Base-by-base conservation (phyloP, 2,113 vertebrate species). In the Numida meleagris region DNA sequence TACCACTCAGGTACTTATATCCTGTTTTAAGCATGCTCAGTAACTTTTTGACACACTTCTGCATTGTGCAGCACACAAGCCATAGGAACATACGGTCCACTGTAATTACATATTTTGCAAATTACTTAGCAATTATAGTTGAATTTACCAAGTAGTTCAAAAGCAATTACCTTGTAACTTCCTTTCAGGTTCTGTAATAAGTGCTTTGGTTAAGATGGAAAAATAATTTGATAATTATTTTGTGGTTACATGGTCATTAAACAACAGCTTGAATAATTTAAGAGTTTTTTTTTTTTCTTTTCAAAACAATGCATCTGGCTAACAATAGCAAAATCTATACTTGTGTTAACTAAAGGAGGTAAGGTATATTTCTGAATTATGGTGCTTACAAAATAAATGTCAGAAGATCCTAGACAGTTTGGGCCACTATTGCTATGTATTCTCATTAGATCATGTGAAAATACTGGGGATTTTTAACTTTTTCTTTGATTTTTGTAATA, bases 101-200 rank as follows among this genome's bases (percentile, higher is more conserved):
- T 40, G 88, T 93, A 95, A 96, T 96, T 68, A 84, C 43, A 67
- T 92, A 94, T 93, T 97, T 96, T 95, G 70, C 9, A 94, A 96
- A 96, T 93, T 91, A 88, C 62, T 90, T 90, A 68, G 73, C 83
- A 96, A 81, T 96, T 95, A 95, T 82, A 96, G 34, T 50, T 82
- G 48, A 94, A 96, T 86, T 93, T 94, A 87, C 29, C 40, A 84
- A 88, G 68, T 91, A 94, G 85, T 94, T 96, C 92, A 94, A 93
- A 95, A 95, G 10, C 46, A 94, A 95, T 96, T 96, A 82, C 53
- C 15, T 74, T 90, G 84, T 82, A 88, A 88, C 65, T 90, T 88
- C 45, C 55, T 80, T 94, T 91, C 27, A 31, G 40, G 10, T 89
- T 89, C n/a, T 88, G 13, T 74, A 96, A 91, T 82, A 93, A 92